Evolutionary conservation across 2,797 vertebrate genomes (phyloP), one percentile per base, ranked within the genome.

Genomic region (Novumbra hubbsi): DNA sequence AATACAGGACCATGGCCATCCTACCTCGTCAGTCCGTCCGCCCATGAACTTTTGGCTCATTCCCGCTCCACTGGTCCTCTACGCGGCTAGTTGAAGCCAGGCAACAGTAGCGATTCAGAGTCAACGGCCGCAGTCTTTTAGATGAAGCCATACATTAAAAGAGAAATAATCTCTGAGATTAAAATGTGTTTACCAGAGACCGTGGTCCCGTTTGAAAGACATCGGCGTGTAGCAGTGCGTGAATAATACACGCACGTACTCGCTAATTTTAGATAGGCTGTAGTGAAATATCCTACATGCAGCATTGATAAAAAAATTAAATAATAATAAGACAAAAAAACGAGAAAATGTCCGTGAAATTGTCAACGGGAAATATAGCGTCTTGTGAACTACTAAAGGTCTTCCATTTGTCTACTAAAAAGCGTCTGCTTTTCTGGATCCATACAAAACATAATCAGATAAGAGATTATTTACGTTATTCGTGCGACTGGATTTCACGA

Each of bases 51-150:
- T 74, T 69, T 80, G 32, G 28, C 28, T 75, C 80, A 60, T 5
- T 74, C 77, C 67, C 73, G 38, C 16, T 88, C 88, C 50, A 55
- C 50, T n/a, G 2, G 32, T 34, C 75, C 78, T 67, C 48, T 45
- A 72, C 79, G 79, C 3, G 78, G 38, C 72, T 79, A 78, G 69
- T 83, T 82, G 52, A 49, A 21, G 11, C 75, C 64, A 12, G 67
- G 91, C 78, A 0, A 92, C 83, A 2, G 88, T 83, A 77, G 91
- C 91, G 92, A 93, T 93, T 84, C 50, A 19, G 50, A n/a, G 50
- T 55, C n/a, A n/a, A 6, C 50, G 19, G 32, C 32, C 32, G 32
- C 2, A 34, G 32, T 34, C 32, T 34, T 34, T 5, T 34, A 34
- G 41, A 45, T 8, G 55, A 24, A 9, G 17, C 55, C 55, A 24